phyloP scores from a whole-genome alignment of 2,113 vertebrate species.

The Callocephalon fimbriatum region DNA sequence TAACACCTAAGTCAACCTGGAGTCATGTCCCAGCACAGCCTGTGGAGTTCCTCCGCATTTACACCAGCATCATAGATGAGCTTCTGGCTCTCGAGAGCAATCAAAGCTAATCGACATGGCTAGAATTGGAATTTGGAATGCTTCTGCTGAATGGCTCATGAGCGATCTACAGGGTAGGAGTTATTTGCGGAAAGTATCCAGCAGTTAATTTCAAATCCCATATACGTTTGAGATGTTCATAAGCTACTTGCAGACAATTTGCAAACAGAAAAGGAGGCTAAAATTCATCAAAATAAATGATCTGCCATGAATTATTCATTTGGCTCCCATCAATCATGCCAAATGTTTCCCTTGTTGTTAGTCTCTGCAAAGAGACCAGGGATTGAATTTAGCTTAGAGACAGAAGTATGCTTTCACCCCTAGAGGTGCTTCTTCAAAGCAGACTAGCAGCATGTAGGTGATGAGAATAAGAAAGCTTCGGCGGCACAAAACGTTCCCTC shows the following conservation, averaged over 20 bases:
- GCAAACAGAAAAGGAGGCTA: conserved; percentile 65
- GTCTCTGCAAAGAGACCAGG: conserved; percentile 42
- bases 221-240: conserved; percentile 51
- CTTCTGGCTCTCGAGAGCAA: not conserved
- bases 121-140: conserved; percentile 44
- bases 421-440: conserved; percentile 49
- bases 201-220: conserved; percentile 62
- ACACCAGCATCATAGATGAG: not conserved
- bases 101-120: conserved; percentile 29
- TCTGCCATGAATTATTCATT: conserved; percentile 68
- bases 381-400: conserved; percentile 57
- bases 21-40: not conserved
- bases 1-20: not conserved
- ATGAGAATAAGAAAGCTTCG: conserved; percentile 49
- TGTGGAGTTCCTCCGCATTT: not conserved
- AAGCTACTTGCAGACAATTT: conserved; percentile 67
- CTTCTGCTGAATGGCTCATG: not conserved
- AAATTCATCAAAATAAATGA: conserved; percentile 69
- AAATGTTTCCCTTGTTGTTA: conserved; percentile 53
- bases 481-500: not conserved
- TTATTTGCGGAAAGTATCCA: conserved; percentile 44
- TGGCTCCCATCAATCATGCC: conserved; percentile 54
- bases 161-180: conserved; percentile 31
- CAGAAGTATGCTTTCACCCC: conserved; percentile 36
- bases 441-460: conserved; percentile 41